Evolutionary conservation across 1,140 invertebrate genomes (phyloP), one percentile per base, ranked within the genome.

Genomic region (Drosophila triauraria): DNA sequence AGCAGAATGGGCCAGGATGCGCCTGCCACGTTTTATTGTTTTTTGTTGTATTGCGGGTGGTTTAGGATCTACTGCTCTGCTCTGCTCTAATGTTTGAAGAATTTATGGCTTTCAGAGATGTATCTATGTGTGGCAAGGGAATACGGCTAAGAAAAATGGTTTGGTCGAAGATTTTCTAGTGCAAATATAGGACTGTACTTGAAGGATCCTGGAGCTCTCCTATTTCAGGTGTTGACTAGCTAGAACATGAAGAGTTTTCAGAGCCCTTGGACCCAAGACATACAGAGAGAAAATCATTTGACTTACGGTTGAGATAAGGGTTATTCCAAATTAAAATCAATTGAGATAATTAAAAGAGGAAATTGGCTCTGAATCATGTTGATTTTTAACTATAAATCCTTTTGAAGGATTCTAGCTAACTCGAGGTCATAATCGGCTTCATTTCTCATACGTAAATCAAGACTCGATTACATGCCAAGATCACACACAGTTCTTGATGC

Each of bases 71-170:
- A 58, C 67, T 64, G 62, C 57, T 69, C 72, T 25, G 56, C 62
- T 69, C 65, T 74, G 84, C 75, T 82, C 77, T 77, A 57, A 57
- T 63, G 77, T 91, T 91, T 91, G 90, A 91, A 80, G 90, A 91
- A 91, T 91, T 91, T 91, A 91, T 91, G 90, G 91, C 85, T 75
- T 88, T 81, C 79, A 84, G 80, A 91, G 88, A 91, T 91, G 88
- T 91, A 91, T 91, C 87, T 90, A 57, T 90, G 69, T 90, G 69
- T 46, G 74, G 74, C 75, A 61, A 57, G 75, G 75, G 75, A 77
- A 57, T 68, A 38, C 15, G 20, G 72, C 51, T 51, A 23, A 74
- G 50, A 47, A 44, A 80, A 20, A 48, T 23, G 51, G 42, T 4
- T 46, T 32, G 27, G 44, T 38, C 10, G 8, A 43, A 43, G 35